Evolutionary conservation across 2,797 vertebrate species (phyloP).

Genomic region (Enteromius fasciolatus): DNA sequence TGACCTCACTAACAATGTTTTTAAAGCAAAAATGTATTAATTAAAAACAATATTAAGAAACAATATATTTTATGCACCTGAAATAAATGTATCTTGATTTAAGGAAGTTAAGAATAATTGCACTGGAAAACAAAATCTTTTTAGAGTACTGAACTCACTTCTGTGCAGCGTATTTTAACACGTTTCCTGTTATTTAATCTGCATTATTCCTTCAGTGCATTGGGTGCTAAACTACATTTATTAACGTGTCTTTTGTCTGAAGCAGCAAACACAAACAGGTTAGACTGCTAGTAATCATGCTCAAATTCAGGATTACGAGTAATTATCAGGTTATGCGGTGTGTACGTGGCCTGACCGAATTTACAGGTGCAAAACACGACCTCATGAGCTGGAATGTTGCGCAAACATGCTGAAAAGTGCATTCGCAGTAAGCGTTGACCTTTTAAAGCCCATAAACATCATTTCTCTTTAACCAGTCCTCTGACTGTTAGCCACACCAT

Average conservation of each 20-base stretch:
- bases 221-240: too few relatives aligned
- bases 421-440: constrained; percentile 56
- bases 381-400: constrained; percentile 67
- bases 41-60: not conserved
- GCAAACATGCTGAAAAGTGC: constrained; percentile 70
- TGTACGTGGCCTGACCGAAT: not conserved
- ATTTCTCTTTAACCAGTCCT: constrained; percentile 9
- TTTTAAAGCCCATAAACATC: constrained; percentile 7
- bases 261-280: not conserved
- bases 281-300: not conserved
- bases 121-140: not conserved
- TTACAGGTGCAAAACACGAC: constrained; percentile 62
- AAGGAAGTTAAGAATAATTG: not conserved
- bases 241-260: not conserved
- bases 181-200: not conserved
- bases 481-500: not conserved
- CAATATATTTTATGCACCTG: not conserved
- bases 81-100: not conserved
- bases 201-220: not conserved
- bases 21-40: not conserved
- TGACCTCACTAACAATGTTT: not conserved
- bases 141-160: not conserved
- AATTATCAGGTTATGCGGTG: not conserved
- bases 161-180: not conserved
- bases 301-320: not conserved